Percentiles rank a stretch among this genome's conserved stretches.
These are phyloP conservation scores for Gallinago stenura DNA, from an alignment of 2,797 vertebrate species.

Conservation along the genomic window DNA sequence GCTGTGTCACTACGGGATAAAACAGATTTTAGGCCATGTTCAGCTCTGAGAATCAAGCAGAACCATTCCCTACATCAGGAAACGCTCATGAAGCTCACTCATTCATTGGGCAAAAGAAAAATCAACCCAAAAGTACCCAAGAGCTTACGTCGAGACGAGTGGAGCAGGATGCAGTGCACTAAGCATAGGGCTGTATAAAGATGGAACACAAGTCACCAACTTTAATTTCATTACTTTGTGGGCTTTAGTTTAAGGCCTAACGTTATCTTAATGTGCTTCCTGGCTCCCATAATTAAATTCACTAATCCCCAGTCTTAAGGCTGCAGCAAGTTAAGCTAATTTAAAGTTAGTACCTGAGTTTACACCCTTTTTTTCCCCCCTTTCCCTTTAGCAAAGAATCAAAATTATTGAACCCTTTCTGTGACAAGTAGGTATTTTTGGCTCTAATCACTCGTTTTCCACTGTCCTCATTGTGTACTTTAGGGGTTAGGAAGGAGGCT, in stretches of 20 bases:
- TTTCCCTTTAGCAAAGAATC: slow-evolving; percentile 46
- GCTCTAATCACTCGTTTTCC: not conserved
- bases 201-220: not conserved
- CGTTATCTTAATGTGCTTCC: slow-evolving; percentile 63
- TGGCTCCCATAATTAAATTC: slow-evolving; percentile 63
- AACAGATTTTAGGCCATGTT: fast-evolving
- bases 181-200: not conserved
- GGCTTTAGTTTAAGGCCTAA: slow-evolving; percentile 57
- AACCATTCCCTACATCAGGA: not conserved
- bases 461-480: not conserved
- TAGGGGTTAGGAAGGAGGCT: not conserved
- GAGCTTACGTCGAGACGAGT: fast-evolving
- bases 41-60: not conserved
- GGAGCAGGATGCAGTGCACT: not conserved
- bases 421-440: not conserved
- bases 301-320: slow-evolving; percentile 70
- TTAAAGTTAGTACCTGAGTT: slow-evolving; percentile 59
- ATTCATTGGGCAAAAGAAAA: too few relatives aligned
- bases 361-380: not conserved
- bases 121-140: not conserved
- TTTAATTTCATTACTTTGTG: slow-evolving; percentile 18
- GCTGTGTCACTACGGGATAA: not conserved
- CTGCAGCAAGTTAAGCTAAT: slow-evolving; percentile 73
- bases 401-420: slow-evolving; percentile 44
- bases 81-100: not conserved